Evolutionary conservation across 2,797 vertebrate species (phyloP), one percentile per base, ranked within the genome.

Genomic region (Rachycentron canadum): DNA sequence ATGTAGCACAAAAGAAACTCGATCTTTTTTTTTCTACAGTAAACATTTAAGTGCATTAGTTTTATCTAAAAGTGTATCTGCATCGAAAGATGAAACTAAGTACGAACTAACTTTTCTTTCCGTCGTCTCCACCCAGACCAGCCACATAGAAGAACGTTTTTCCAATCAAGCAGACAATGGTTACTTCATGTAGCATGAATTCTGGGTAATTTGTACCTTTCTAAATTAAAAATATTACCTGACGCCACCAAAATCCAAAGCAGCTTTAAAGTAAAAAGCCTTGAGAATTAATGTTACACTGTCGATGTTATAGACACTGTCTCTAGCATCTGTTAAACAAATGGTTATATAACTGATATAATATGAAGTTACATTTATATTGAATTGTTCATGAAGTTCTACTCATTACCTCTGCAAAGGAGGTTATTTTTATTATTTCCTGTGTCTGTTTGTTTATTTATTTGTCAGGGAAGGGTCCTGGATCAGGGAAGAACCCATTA

Each of bases 111-210:
- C 16, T n/a, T 69, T 21, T 34, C 40, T 17, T 56, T 19, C 17
- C 6, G 8, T 43, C 41, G 7, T 43, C 41, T 43, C 16, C 8
- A 41, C 6, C 16, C 17, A 14, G 40, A 66, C 2, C 5, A 38
- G 21, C 6, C 40, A 56, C 14, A 36, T 49, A 17, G 4, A 40
- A 28, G 4, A 43, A 25, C 53, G 38, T 7, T 11, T 19, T 7
- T 16, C 19, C 5, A 25, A 49, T 49, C 23, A 25, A 47, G 68
- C 7, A 41, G 13, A n/a, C 2, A 50, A 12, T 8, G 28, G 7
- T 41, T 47, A 32, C 34, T 25, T 30, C 25, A n/a, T 60, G 30
- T n/a, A 53, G 55, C 8, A 2, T 60, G 19, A 65, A 65, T 76
- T 38, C 10, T 72, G 52, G 16, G 47, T 67, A 26, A 67, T 55